Base-by-base conservation (phyloP, 2,113 vertebrate genomes). In the human region DNA sequence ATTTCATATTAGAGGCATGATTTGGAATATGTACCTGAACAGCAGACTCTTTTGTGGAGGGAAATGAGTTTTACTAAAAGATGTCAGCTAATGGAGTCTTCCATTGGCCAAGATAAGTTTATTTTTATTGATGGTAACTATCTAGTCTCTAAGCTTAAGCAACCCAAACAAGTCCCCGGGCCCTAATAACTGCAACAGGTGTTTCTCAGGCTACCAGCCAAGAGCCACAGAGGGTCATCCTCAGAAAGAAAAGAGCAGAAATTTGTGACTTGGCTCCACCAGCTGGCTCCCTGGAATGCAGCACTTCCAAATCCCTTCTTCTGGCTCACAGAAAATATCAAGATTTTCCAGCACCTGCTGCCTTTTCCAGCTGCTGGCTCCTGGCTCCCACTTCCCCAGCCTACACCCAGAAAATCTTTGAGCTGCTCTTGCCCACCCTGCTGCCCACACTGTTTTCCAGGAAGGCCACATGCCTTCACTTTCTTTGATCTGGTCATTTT, bases 121-220 rank as follows among this genome's bases (percentile, higher is more conserved):
- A 57, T 87, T 96, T 93, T 83, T 91, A 85, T n/a, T 66, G 12
- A 11, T 52, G n/a, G 35, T 45, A 89, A 80, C 68, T 72, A 73
- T n/a, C 52, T 61, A 40, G 27, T 40, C 73, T 45, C 64, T 88
- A 89, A 94, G 48, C n/a, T 84, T 96, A 16, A 68, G 59, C 50
- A 91, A 85, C n/a, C 48, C 43, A n/a, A 92, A 81, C 3, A n/a
- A 75, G 35, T 32, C 12, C 66, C 22, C 0, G 17, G 83, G 20
- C 48, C 59, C 89, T 30, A 17, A 1, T 45, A 76, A 93, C 32
- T 75, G 11, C 64, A 96, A 93, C 96, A 95, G 97, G 93, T 97
- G 93, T 93, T 96, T 89, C 68, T 70, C 89, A 83, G 82, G 96
- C 92, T 83, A 93, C 89, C 75, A 35, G 61, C 92, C 97, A 96